phyloP scores from a whole-genome alignment of 2,797 vertebrate genomes.

The Notamacropus eugenii region DNA sequence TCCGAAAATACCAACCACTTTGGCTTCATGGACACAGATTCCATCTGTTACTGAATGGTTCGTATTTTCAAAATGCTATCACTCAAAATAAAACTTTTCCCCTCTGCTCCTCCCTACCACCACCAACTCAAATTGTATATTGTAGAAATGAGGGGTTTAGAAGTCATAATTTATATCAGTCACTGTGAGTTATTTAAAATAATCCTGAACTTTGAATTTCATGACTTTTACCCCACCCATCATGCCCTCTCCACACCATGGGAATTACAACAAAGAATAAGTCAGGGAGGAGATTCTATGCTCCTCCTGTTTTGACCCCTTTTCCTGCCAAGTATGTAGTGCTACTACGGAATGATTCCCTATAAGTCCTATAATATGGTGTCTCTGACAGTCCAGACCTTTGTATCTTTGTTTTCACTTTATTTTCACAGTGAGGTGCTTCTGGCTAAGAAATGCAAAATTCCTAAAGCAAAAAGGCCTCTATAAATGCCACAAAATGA shows the following conservation, averaged over 20 bases:
- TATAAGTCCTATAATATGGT: background rate
- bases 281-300: background rate
- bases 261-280: background rate
- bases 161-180: background rate
- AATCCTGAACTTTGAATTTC: background rate
- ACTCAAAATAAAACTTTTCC: constrained; percentile 3
- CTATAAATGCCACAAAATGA: background rate
- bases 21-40: background rate
- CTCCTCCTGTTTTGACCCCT: background rate
- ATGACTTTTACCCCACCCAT: background rate
- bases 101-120: background rate
- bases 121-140: background rate
- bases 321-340: background rate
- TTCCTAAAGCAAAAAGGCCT: background rate
- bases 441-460: background rate
- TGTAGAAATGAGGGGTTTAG: background rate
- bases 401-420: background rate
- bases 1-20: background rate
- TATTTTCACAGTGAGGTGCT: background rate
- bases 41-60: constrained; percentile 1
- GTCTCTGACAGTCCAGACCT: background rate
- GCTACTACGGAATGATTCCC: background rate
- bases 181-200: background rate
- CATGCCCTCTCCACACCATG: background rate
- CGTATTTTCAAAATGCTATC: background rate